A percentile compares a stretch with the other conserved stretches of the same genome.
These are phyloP conservation scores for Drosophila seclusa DNA, from an alignment of 2,888 invertebrate genomes.

Conservation along the genomic window DNA sequence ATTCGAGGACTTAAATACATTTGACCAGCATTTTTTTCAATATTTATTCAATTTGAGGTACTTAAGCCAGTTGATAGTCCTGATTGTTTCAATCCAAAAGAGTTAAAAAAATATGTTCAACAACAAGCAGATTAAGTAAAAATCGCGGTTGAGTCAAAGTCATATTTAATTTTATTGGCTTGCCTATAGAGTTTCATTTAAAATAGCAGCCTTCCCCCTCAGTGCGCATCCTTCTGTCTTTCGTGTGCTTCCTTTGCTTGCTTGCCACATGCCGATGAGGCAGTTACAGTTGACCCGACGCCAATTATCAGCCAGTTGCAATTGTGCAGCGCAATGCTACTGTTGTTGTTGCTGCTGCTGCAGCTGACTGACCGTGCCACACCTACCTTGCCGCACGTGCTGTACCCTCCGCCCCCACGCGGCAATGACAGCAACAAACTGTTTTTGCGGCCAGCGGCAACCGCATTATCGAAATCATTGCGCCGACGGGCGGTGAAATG, in stretches of 20 bases:
- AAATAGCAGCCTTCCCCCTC: background rate
- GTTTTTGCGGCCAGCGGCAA: slow-evolving; percentile 76
- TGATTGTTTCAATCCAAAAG: background rate
- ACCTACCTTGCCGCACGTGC: background rate
- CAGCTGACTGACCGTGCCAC: slow-evolving; percentile 22
- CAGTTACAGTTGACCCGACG: slow-evolving; percentile 61
- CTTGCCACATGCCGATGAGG: slow-evolving; percentile 33
- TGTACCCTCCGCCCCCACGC: background rate
- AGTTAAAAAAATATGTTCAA: background rate
- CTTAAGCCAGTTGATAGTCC: background rate
- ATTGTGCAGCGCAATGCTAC: slow-evolving; percentile 32
- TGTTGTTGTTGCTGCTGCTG: slow-evolving; percentile 33
- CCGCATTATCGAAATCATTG: slow-evolving; percentile 79
- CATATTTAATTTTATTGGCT: slow-evolving; percentile 68
- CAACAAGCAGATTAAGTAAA: slow-evolving; percentile 26
- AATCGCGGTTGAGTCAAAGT: slow-evolving; percentile 52
- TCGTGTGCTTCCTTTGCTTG: background rate
- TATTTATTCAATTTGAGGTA: background rate
- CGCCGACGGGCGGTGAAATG: slow-evolving; percentile 56
- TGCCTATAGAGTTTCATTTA: slow-evolving; percentile 34
- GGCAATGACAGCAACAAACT: slow-evolving; percentile 76
- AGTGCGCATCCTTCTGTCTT: background rate
- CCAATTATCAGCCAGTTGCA: slow-evolving; percentile 68
- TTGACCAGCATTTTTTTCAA: background rate
- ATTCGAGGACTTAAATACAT: background rate